phyloP scores from a whole-genome alignment of 1,140 invertebrate species.

The Eubasilissa regina region DNA sequence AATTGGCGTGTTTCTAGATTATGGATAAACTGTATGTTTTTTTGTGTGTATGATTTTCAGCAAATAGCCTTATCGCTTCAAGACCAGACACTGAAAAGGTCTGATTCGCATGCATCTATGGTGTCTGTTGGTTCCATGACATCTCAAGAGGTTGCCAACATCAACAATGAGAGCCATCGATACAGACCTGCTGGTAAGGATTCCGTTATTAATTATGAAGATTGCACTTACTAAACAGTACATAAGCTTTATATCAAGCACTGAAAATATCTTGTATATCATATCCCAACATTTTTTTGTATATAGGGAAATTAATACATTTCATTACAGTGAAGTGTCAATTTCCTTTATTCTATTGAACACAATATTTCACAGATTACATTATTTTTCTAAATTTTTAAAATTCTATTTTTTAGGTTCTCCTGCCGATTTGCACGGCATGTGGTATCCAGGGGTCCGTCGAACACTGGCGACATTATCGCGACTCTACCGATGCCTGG shows the following conservation, averaged over 20 bases:
- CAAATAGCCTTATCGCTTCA: constrained; percentile 82
- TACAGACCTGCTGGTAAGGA: constrained; percentile 53
- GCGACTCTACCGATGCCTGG: constrained; percentile 95
- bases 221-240: constrained; percentile 2
- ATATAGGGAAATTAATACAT: too few relatives aligned
- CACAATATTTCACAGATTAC: too few relatives aligned
- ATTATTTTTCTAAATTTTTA: too few relatives aligned
- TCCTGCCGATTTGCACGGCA: constrained; percentile 97
- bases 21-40: too few relatives aligned
- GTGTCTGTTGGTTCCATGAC: constrained; percentile 76
- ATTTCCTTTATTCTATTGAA: too few relatives aligned
- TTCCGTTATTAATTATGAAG: not conserved
- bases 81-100: constrained; percentile 76
- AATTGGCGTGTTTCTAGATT: too few relatives aligned
- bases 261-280: not conserved
- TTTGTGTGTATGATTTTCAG: constrained; percentile 65
- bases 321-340: too few relatives aligned
- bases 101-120: constrained; percentile 80
- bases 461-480: constrained; percentile 95
- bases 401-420: constrained; percentile 77
- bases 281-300: too few relatives aligned
- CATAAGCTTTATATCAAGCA: not conserved
- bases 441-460: constrained; percentile 99
- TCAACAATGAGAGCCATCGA: constrained; percentile 65
- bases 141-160: constrained; percentile 77